These are phyloP conservation scores for Clarias pachynema DNA, from an alignment of 2,797 vertebrate species.

Conservation along the genomic window DNA sequence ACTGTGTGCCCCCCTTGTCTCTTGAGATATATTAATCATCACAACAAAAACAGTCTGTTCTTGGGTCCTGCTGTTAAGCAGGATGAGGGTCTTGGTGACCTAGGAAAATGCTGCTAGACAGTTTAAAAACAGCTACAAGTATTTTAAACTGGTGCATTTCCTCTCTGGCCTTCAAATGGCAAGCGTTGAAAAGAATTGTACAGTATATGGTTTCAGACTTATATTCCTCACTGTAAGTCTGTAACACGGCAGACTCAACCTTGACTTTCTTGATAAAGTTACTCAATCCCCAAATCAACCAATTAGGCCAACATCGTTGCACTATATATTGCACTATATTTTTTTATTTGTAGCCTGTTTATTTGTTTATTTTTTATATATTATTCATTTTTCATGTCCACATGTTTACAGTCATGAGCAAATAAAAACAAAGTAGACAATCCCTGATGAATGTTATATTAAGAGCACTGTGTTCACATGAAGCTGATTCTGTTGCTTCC, in stretches of 20 bases:
- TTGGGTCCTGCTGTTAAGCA: background rate
- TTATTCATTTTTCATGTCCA: background rate
- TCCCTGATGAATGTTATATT: background rate
- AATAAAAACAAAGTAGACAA: background rate
- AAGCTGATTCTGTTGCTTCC: background rate
- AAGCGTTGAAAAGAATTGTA: conserved; percentile 71
- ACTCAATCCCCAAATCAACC: conserved; percentile 34
- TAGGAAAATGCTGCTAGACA: conserved; percentile 13
- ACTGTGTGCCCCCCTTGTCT: conserved; percentile 53
- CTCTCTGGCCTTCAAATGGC: conserved; percentile 31
- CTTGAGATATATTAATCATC: conserved; percentile 62
- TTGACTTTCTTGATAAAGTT: conserved; percentile 62
- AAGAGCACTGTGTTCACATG: background rate
- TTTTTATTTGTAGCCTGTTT: no score
- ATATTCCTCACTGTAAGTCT: conserved; percentile 58
- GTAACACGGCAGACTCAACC: conserved; percentile 59
- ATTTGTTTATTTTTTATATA: no score
- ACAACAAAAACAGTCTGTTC: conserved; percentile 63
- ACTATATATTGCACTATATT: conserved; percentile 39
- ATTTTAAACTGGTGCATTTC: conserved; percentile 48
- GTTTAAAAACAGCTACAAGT: conserved; percentile 60
- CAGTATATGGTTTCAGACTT: conserved; percentile 55
- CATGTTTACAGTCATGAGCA: background rate
- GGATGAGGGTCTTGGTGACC: background rate
- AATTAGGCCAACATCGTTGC: conserved; percentile 20